A percentile compares a stretch with the other conserved stretches of the same genome.
Conservation (phyloP, 30 jellyfish, hydroid and myxozoan genomes). For the Catostylus mosaicus region DNA sequence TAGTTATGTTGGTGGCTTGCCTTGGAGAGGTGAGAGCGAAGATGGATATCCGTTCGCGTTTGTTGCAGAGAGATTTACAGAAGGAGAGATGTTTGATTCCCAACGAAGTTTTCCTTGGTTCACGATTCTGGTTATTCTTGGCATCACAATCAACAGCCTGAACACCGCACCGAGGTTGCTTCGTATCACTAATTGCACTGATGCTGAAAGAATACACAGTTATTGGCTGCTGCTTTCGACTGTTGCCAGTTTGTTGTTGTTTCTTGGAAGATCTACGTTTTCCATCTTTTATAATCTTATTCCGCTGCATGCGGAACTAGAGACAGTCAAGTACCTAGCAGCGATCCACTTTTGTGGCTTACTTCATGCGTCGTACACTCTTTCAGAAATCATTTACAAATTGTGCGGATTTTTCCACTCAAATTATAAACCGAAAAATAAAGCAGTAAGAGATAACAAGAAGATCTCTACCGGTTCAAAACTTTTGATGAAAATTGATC, state of each 20-base stretch:
- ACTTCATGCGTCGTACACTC: constrained; percentile 67
- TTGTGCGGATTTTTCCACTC: background rate
- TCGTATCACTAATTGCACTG: background rate
- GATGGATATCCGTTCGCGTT: constrained; percentile 48
- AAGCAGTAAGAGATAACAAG: background rate
- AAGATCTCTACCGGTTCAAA: background rate
- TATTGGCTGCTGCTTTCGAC: constrained; percentile 55
- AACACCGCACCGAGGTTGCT: constrained; percentile 2
- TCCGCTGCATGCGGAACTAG: constrained; percentile 76
- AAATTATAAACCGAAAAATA: background rate
- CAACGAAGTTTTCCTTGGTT: constrained; percentile 73
- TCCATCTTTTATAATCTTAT: constrained; percentile 49
- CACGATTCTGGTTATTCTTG: constrained; percentile 66
- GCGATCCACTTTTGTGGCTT: constrained; percentile 89
- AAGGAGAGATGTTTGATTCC: constrained; percentile 82
- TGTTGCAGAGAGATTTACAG: constrained; percentile 39
- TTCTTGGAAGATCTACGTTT: constrained; percentile 74
- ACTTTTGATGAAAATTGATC: background rate
- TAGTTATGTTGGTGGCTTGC: constrained; percentile 67
- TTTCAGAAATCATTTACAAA: constrained; percentile 2
- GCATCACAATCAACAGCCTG: constrained; percentile 36
- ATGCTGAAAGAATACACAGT: constrained; percentile 18
- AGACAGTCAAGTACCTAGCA: constrained; percentile 52
- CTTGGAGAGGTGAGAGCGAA: constrained; percentile 80
- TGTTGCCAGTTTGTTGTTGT: constrained; percentile 24